These are phyloP conservation scores for Ophioninae sp. DNA, from an alignment of 2,888 invertebrate genomes.

Conservation along the genomic window DNA sequence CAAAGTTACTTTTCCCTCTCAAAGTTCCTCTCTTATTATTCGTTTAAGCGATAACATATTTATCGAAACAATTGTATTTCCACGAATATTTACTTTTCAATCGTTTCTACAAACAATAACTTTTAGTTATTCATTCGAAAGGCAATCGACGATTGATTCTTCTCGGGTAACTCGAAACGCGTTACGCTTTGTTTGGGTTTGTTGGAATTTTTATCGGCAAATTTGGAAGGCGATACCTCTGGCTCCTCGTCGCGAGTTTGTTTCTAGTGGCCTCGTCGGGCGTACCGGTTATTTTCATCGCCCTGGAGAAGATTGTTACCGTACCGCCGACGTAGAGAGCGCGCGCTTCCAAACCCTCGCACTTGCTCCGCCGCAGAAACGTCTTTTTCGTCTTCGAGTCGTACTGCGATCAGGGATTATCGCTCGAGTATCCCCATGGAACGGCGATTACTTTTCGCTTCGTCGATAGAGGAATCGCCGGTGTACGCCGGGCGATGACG, in stretches of 20 bases:
- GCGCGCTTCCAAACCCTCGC: constrained; percentile 85
- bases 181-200: too few relatives aligned
- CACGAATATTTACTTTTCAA: too few relatives aligned
- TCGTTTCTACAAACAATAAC: too few relatives aligned
- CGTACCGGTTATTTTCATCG: constrained; percentile 88
- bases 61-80: too few relatives aligned
- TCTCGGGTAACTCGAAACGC: too few relatives aligned
- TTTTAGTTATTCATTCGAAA: neutral
- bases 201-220: too few relatives aligned
- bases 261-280: constrained; percentile 87
- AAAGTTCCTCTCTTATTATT: too few relatives aligned
- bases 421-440: constrained; percentile 51
- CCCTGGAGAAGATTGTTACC: constrained; percentile 87
- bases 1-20: neutral
- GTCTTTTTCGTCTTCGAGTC: constrained; percentile 85
- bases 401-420: constrained; percentile 79
- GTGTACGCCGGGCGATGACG: neutral
- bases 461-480: neutral
- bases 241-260: constrained; percentile 84
- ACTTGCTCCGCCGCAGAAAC: constrained; percentile 87
- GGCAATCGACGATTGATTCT: too few relatives aligned
- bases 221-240: constrained; percentile 82
- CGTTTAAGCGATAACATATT: too few relatives aligned
- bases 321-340: constrained; percentile 89
- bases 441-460: constrained; percentile 14